These are phyloP conservation scores for Cynocephalus volans DNA, from an alignment of 2,113 vertebrate genomes.

Conservation along the genomic window DNA sequence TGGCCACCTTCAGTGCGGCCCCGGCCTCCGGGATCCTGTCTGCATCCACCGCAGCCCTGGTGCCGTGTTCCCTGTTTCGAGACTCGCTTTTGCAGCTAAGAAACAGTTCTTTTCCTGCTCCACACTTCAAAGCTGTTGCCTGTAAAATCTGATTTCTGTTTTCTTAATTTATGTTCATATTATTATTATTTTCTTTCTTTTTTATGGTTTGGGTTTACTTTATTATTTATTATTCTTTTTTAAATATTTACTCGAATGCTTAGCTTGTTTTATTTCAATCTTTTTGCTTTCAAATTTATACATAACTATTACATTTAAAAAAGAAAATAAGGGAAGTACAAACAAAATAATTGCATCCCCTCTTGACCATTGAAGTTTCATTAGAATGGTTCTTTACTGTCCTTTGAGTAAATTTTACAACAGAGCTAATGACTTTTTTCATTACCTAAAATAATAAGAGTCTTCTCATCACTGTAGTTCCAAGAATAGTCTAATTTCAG, in stretches of 20 bases:
- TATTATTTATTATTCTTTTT: not conserved
- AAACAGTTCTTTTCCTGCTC: no score
- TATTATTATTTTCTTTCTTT: not conserved
- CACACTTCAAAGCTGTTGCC: no score
- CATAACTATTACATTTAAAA: not conserved
- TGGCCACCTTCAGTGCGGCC: no score
- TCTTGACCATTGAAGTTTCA: not conserved
- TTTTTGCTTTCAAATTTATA: slow-evolving; percentile 1
- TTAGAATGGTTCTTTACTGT: not conserved
- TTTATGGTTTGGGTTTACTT: not conserved
- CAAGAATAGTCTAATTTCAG: slow-evolving; percentile 3
- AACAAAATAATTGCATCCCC: not conserved
- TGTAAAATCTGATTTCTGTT: not conserved
- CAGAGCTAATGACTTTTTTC: not conserved
- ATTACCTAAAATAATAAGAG: not conserved
- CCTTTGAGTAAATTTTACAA: not conserved
- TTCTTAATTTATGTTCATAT: not conserved
- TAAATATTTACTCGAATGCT: slow-evolving; percentile 5
- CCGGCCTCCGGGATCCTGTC: no score
- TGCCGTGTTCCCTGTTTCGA: no score
- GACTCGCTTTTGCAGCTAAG: no score
- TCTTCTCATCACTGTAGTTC: not conserved
- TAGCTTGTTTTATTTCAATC: not conserved
- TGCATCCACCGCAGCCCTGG: no score
- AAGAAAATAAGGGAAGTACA: not conserved